Evolutionary conservation across 2,888 invertebrate genomes (phyloP), one percentile per base, ranked within the genome.

Genomic region (Drosophila acutilabella): DNA sequence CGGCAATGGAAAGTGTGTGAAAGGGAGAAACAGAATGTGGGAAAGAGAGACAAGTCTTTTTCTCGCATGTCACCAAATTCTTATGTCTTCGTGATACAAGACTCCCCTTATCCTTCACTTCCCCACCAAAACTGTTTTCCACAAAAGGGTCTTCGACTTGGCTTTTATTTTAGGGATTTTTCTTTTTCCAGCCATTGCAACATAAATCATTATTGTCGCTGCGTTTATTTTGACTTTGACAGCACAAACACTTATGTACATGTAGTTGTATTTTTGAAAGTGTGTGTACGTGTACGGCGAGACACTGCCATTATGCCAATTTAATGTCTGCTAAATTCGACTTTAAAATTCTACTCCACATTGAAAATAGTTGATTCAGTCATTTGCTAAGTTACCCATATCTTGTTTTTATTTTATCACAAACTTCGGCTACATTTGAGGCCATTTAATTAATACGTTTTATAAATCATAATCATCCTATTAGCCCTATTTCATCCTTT

Each of bases 161-260:
- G 54, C 45, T 62, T 68, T 48, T n/a, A n/a, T 56, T 66, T 68
- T 62, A 51, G 40, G 67, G 50, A 78, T 60, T 61, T 45, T 62
- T 62, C 56, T 59, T 64, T 51, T 64, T 51, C 47, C 48, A 48
- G 50, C 64, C 67, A 47, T 52, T 41, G 45, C 38, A 42, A 50
- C 54, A 84, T 85, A 84, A 85, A 85, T 85, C 84, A 85, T 85
- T 87, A 80, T 87, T 86, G 80, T 80, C 71, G 71, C 72, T 73
- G 81, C 81, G 86, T 81, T 86, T 86, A 78, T 81, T 84, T 86
- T 84, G 81, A 87, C 74, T 85, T 78, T 85, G 87, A 84, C 85
- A 85, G 87, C 73, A 65, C 71, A 53, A 75, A 78, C 78, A 78
- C 80, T 87, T 80, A 64, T 60, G 64, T 56, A 45, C 38, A 20